These are phyloP conservation scores for Oostethus manadensis DNA, from an alignment of 2,113 vertebrate genomes.

Conservation along the genomic window DNA sequence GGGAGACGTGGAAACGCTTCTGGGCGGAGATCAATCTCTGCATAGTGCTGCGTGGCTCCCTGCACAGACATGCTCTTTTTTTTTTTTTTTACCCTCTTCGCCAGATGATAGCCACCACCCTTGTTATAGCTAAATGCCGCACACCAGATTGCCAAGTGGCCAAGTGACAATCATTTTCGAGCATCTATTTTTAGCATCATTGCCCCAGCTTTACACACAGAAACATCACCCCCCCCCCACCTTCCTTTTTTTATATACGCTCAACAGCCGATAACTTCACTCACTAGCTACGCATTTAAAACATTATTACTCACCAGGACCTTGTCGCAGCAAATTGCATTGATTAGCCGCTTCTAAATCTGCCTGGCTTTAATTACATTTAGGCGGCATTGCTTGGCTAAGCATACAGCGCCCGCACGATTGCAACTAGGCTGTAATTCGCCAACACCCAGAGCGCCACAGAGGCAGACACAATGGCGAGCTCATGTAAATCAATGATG, in stretches of 20 bases:
- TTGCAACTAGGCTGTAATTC: slow-evolving; percentile 63
- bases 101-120: neutral
- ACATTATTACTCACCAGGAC: slow-evolving; percentile 59
- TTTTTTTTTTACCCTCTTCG: neutral
- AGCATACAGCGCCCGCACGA: slow-evolving; percentile 48
- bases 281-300: slow-evolving; percentile 33
- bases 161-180: slow-evolving; percentile 17
- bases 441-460: slow-evolving; percentile 24
- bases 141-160: slow-evolving; percentile 7
- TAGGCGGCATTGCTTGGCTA: slow-evolving; percentile 39
- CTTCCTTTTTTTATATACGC: slow-evolving; percentile 20
- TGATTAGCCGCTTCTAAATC: slow-evolving; percentile 63
- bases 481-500: slow-evolving; percentile 42
- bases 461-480: slow-evolving; percentile 27
- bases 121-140: neutral
- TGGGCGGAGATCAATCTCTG: slow-evolving; percentile 45
- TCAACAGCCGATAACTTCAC: slow-evolving; percentile 38
- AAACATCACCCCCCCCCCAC: slow-evolving; percentile 20
- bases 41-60: slow-evolving; percentile 6
- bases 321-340: slow-evolving; percentile 61
- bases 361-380: slow-evolving; percentile 63
- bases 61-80: slow-evolving; percentile 17
- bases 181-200: slow-evolving; percentile 51
- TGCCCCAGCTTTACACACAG: slow-evolving; percentile 27
- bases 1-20: slow-evolving; percentile 42